These are phyloP conservation scores for Artemia sinica DNA, from an alignment of 2,888 invertebrate genomes.

Conservation along the genomic window DNA sequence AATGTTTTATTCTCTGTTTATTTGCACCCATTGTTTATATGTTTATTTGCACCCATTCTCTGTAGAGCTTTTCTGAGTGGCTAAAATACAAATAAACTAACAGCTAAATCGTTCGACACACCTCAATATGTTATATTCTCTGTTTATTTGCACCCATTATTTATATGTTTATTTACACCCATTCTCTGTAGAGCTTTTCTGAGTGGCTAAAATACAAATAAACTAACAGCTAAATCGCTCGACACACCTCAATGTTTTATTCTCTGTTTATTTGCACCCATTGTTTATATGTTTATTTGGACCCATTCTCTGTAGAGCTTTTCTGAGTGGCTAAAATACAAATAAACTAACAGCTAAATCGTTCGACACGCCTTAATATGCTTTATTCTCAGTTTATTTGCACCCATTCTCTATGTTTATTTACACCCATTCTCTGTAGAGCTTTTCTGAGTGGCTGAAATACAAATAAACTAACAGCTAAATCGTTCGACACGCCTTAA, in stretches of 20 bases:
- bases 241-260: neutral
- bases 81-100: slow-evolving; percentile 36
- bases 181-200: slow-evolving; percentile 75
- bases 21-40: slow-evolving; percentile 16
- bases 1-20: neutral
- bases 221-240: slow-evolving; percentile 18
- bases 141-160: neutral
- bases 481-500: slow-evolving; percentile 14
- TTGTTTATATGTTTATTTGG: neutral
- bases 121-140: neutral
- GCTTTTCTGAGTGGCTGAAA: slow-evolving; percentile 72
- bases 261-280: slow-evolving; percentile 16
- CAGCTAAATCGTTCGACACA: slow-evolving; percentile 11
- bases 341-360: too few species aligned
- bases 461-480: slow-evolving; percentile 22
- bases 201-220: slow-evolving; percentile 47
- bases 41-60: slow-evolving; percentile 85
- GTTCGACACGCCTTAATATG: too few species aligned
- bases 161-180: slow-evolving; percentile 42
- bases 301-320: too few species aligned
- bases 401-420: too few species aligned
- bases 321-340: too few species aligned
- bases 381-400: too few species aligned
- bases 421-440: slow-evolving; percentile 76
- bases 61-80: slow-evolving; percentile 74